Conservation (phyloP, 2,888 invertebrate genomes). For the Torymus aiolomorphi region DNA sequence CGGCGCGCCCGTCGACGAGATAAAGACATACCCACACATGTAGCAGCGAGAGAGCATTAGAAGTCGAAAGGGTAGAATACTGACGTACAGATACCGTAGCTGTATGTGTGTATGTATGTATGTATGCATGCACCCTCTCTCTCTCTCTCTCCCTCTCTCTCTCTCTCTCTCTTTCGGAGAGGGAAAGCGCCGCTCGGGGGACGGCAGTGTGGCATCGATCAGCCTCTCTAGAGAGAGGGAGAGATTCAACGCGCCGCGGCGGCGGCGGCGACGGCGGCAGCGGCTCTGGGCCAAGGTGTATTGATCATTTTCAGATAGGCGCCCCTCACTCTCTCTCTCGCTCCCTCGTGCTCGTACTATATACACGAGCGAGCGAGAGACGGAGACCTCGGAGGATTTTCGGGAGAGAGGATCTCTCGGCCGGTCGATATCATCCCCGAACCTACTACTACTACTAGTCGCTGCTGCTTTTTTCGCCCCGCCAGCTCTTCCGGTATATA, state of each 20-base stretch:
- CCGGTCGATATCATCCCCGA: constrained; percentile 7
- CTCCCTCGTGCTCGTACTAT: background rate
- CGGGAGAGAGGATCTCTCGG: constrained; percentile 16
- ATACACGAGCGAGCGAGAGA: constrained; percentile 3
- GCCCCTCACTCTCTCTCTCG: constrained; percentile 1
- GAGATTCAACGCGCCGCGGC: constrained; percentile 26
- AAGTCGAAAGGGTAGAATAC: constrained; percentile 4
- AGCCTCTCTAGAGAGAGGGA: constrained; percentile 27
- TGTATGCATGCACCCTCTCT: too few species aligned
- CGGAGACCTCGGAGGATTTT: constrained; percentile 39
- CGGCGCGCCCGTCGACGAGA: background rate
- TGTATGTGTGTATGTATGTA: too few species aligned
- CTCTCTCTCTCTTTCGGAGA: background rate
- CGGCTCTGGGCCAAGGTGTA: constrained; percentile 52
- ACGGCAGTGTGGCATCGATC: constrained; percentile 37
- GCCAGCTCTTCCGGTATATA: too few species aligned
- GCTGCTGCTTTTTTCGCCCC: too few species aligned
- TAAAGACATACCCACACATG: background rate
- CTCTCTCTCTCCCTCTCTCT: too few species aligned
- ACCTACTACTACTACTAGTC: too few species aligned
- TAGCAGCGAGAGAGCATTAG: background rate
- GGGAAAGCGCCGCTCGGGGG: constrained; percentile 3
- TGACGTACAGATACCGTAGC: too few species aligned
- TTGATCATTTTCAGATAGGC: constrained; percentile 56
- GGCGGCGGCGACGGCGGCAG: constrained; percentile 26